Evolutionary conservation across 1,140 invertebrate genomes (phyloP), one percentile per base, ranked within the genome.

Genomic region (Drosophila paulistorum): DNA sequence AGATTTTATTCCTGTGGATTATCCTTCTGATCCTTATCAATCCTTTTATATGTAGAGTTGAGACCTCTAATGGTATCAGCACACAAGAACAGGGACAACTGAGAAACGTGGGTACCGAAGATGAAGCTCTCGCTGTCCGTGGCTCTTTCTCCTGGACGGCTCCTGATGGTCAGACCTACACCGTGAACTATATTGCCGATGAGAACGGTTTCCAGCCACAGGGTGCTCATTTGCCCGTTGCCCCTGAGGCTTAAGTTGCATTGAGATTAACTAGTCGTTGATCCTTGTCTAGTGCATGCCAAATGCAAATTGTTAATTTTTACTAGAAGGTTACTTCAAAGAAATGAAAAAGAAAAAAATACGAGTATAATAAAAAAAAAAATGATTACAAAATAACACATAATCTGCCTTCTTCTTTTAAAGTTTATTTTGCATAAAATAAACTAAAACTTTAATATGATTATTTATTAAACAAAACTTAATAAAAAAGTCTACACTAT

Each of bases 191-290:
- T 35, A 2, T 72, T 37, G 81, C 81, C 41, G 77, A 77, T 79
- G 68, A 82, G 90, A 95, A 95, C 72, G 96, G 96, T 39, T 96
- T 95, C 93, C 94, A 94, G 65, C 94, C 95, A 1, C 60, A 92
- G 65, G 94, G 94, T 14, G 94, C 92, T 37, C 94, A 95, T 90
- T 78, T 95, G 9, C 86, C 86, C 35, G 79, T 84, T 17, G 95
- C 95, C 23, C 73, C 72, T 11, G 13, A 37, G 41, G 74, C 58
- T 11, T 65, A 74, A 68, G 41, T 57, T 23, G 17, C 23, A 42
- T 17, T 20, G 14, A 48, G 45, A 48, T 48, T 48, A 48, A 20
- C 45, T 48, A 48, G 45, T 48, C 45, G 17, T 51, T 51, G 45
- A 51, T 23, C 17, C 17, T 23, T 51, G 45, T 51, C 45, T 51